Conservation (phyloP, 2,113 vertebrate genomes). For the Lynx canadensis region DNA sequence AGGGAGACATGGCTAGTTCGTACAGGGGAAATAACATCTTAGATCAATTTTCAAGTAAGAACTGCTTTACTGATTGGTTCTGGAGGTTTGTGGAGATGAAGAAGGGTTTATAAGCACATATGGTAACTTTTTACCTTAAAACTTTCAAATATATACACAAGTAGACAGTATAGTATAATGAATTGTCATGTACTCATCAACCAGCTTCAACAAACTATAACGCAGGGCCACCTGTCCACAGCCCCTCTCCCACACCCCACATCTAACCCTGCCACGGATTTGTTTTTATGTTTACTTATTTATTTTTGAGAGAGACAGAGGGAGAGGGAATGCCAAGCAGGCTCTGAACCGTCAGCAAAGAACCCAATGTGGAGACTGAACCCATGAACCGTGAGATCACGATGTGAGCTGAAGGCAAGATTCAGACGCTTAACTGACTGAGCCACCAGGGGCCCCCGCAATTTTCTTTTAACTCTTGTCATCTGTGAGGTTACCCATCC, state of each 20-base stretch:
- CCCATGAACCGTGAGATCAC: no score
- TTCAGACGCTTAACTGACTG: no score
- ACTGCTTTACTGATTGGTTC: background rate
- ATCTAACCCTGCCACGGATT: background rate
- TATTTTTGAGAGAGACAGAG: no score
- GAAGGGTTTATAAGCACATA: background rate
- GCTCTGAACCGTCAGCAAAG: no score
- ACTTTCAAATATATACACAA: background rate
- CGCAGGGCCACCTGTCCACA: background rate
- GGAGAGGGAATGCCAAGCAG: no score
- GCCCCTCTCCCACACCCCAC: background rate
- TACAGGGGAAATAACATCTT: background rate
- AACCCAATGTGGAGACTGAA: no score
- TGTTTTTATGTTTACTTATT: background rate
- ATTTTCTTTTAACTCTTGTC: background rate
- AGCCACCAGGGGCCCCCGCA: background rate
- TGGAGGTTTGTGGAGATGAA: background rate
- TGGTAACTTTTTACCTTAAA: background rate
- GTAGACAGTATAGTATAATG: background rate
- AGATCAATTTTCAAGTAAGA: background rate
- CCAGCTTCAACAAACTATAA: background rate
- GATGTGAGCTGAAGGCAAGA: no score
- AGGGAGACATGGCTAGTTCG: fast-evolving
- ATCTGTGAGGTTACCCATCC: background rate
- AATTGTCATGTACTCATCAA: background rate